Conservation (phyloP, 2,888 invertebrate genomes). For the Abscondita cerata region DNA sequence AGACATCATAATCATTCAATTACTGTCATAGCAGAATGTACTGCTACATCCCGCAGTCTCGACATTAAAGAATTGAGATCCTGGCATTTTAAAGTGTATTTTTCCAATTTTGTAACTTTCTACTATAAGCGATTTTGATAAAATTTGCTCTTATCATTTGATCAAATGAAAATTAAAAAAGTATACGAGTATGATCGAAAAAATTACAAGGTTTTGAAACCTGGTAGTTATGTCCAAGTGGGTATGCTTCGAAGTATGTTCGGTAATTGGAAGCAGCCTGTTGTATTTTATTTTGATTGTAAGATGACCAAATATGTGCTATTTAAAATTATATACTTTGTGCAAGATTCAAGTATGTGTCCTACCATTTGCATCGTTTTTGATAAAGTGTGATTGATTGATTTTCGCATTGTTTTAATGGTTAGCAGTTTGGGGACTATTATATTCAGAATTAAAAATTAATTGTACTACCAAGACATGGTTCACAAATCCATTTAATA, state of each 20-base stretch:
- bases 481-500: conserved; percentile 13
- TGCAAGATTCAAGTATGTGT: conserved; percentile 3
- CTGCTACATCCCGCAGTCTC: neutral
- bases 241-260: neutral
- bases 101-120: neutral
- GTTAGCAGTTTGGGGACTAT: conserved; percentile 7
- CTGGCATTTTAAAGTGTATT: neutral
- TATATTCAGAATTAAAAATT: neutral
- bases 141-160: conserved; percentile 6
- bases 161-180: conserved; percentile 5
- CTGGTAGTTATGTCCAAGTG: neutral
- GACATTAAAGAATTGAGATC: neutral
- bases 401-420: conserved; percentile 7
- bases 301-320: conserved; percentile 7
- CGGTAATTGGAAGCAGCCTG: conserved; percentile 11
- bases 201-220: neutral
- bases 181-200: neutral
- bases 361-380: neutral
- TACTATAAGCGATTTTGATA: neutral
- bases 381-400: neutral
- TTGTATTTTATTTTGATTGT: conserved; percentile 5
- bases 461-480: conserved; percentile 7
- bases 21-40: too few species aligned
- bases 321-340: conserved; percentile 7
- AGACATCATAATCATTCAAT: too few species aligned